phyloP scores from a whole-genome alignment of 2,888 invertebrate genomes.

The Acronicta psi region DNA sequence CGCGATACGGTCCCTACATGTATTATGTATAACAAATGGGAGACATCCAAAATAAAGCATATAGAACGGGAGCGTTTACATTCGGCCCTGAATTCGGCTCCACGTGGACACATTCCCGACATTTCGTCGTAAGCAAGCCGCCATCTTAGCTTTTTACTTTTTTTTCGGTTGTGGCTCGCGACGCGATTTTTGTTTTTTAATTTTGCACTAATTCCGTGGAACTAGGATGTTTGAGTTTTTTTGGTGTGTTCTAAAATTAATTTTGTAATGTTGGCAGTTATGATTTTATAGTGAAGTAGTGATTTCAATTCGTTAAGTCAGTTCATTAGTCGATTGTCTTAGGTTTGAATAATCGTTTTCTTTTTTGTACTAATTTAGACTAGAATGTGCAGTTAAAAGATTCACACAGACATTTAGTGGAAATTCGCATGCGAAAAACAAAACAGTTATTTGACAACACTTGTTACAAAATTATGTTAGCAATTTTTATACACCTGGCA shows the following conservation, averaged over 20 bases:
- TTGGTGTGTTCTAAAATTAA: constrained; percentile 32
- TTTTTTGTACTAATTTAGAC: neutral
- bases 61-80: constrained; percentile 71
- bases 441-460: constrained; percentile 14
- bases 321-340: constrained; percentile 1
- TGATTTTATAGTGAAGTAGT: constrained; percentile 11
- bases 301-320: neutral
- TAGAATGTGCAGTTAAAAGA: constrained; percentile 2
- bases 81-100: constrained; percentile 77
- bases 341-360: neutral
- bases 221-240: constrained; percentile 36
- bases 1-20: constrained; percentile 84
- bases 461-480: constrained; percentile 20
- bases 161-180: constrained; percentile 50
- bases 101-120: constrained; percentile 83
- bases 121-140: constrained; percentile 73
- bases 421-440: constrained; percentile 22
- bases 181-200: constrained; percentile 34
- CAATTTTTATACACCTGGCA: constrained; percentile 14
- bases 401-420: constrained; percentile 9
- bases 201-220: constrained; percentile 46
- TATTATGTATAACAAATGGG: constrained; percentile 89
- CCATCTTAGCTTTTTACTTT: constrained; percentile 55
- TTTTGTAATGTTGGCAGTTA: constrained; percentile 23
- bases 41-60: constrained; percentile 87